Percentiles rank a stretch among this genome's conserved stretches.
Conservation (phyloP, 1,140 invertebrate genomes). For the Pseudomyrmex pallidus region DNA sequence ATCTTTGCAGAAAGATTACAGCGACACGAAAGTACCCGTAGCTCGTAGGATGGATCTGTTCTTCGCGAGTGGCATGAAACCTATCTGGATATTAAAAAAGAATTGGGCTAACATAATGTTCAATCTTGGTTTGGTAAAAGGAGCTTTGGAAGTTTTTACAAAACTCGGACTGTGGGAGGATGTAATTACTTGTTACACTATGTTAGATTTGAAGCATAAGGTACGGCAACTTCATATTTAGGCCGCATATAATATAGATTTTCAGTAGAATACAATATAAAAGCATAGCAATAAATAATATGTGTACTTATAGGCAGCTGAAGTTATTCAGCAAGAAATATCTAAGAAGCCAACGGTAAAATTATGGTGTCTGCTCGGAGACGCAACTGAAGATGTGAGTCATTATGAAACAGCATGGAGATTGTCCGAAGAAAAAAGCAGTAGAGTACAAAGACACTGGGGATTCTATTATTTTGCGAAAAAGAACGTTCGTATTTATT, state of each 20-base stretch:
- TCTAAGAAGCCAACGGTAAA: constrained; percentile 92
- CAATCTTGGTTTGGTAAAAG: constrained; percentile 92
- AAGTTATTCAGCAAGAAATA: constrained; percentile 94
- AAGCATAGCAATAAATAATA: constrained; percentile 21
- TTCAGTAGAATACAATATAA: neutral
- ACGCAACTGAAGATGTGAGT: constrained; percentile 89
- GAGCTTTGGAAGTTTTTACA: constrained; percentile 94
- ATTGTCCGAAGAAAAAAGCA: constrained; percentile 92
- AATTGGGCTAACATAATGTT: constrained; percentile 92
- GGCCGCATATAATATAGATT: neutral
- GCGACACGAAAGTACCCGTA: constrained; percentile 80
- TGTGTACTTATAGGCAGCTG: constrained; percentile 89
- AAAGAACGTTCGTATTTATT: constrained; percentile 85
- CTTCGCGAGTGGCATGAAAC: constrained; percentile 89
- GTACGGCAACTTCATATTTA: constrained; percentile 80
- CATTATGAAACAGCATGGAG: constrained; percentile 97
- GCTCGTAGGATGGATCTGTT: constrained; percentile 85
- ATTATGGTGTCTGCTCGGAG: constrained; percentile 95
- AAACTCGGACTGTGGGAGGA: constrained; percentile 95
- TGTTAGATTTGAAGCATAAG: constrained; percentile 93
- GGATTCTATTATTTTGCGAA: constrained; percentile 91
- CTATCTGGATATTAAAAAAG: constrained; percentile 91
- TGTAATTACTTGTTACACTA: constrained; percentile 95
- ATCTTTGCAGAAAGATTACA: constrained; percentile 89
- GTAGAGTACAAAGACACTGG: constrained; percentile 93